Evolutionary conservation across 2,113 vertebrate genomes (phyloP), one percentile per base, ranked within the genome.

Genomic region (Lathamus discolor): DNA sequence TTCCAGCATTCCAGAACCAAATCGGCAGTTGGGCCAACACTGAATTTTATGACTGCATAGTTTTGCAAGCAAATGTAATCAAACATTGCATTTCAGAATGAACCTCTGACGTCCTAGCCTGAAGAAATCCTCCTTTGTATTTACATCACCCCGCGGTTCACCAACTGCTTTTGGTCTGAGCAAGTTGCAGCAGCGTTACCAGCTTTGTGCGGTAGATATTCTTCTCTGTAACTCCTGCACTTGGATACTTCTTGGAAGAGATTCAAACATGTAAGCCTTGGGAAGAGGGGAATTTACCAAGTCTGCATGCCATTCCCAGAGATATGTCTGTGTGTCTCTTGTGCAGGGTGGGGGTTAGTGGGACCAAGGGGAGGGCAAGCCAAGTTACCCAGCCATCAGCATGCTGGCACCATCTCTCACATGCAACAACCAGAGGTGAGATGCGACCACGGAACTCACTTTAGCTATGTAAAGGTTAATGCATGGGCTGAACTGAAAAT

Each of bases 351-450:
- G 6, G 19, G 23, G 33, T 28, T 55, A 18, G 31, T 11, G 48
- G 80, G 35, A 84, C 11, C 33, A 13, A 79, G 39, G 29, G 69
- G 15, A 75, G 29, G 61, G 31, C 1, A 1, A 44, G 67, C 67
- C 12, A 13, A 66, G 23, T 2, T 48, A 39, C 62, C 57, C 0
- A 1, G 46, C 37, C 43, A 39, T 7, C n/a, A 37, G 49, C 27
- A 35, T 1, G 1, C 46, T 39, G 57, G 15, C 9, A 25, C n/a
- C 0, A 0, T 3, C 51, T 33, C 29, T 25, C 3, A 1, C 3
- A 1, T 17, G 23, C 39, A 74, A 66, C 0, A 2, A 39, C 13
- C 24, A 46, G 59, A 68, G 20, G 20, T 0, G 1, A 77, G 31
- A 69, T 37, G 25, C 3, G 14, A 22, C 46, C 13, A 4, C 0